A percentile compares a stretch with the other conserved stretches of the same genome.
phyloP scores from a whole-genome alignment of 2,113 vertebrate genomes.

The Pipra filicauda region DNA sequence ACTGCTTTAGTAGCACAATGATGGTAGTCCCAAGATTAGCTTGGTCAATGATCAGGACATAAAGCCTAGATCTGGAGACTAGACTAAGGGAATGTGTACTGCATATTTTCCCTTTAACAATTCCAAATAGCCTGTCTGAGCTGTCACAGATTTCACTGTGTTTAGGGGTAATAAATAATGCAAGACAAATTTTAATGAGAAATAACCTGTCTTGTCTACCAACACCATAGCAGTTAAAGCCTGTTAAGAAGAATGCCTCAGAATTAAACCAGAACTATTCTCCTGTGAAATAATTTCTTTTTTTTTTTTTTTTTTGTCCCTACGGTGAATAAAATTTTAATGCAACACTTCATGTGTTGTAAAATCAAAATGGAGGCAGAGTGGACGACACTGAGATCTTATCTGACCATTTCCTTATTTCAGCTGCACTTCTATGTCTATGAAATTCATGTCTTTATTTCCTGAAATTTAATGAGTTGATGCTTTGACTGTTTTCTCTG shows the following conservation, averaged over 20 bases:
- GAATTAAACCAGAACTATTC: not conserved
- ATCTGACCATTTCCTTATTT: not conserved
- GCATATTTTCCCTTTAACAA: not conserved
- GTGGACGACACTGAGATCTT: not conserved
- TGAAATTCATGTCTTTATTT: not conserved
- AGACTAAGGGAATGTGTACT: not conserved
- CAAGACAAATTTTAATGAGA: not conserved
- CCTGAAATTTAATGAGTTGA: not conserved
- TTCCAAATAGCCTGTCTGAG: not conserved
- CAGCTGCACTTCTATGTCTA: not conserved
- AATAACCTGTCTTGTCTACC: not conserved
- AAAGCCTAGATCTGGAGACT: not conserved
- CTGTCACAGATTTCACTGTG: not conserved
- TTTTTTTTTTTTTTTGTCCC: not conserved
- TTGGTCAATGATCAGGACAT: not conserved
- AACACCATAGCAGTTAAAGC: not conserved
- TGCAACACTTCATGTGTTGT: not conserved
- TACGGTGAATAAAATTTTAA: not conserved
- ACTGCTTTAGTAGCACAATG: not conserved
- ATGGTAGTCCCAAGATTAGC: not conserved
- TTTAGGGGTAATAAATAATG: not conserved
- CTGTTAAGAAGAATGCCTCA: not conserved
- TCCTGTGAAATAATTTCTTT: not conserved
- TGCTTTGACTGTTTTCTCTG: not conserved
- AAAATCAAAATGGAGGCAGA: not conserved